Conservation (phyloP, 2,113 vertebrate species). For the Etia nguti region DNA sequence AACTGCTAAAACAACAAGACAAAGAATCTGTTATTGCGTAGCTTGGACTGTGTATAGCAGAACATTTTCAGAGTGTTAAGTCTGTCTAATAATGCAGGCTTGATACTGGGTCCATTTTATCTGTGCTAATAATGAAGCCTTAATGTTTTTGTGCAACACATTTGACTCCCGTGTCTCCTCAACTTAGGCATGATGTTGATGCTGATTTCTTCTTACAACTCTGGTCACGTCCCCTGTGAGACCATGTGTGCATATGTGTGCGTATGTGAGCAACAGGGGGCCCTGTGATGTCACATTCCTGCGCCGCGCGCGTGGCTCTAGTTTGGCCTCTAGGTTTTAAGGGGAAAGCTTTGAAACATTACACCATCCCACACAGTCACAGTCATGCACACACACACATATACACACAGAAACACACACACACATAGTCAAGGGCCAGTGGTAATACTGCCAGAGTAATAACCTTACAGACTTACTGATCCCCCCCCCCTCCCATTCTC, state of each 20-base stretch:
- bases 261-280: slow-evolving; percentile 27
- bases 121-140: slow-evolving; percentile 19
- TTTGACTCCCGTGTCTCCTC: slow-evolving; percentile 55
- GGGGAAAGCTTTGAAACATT: slow-evolving; percentile 77
- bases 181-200: slow-evolving; percentile 61
- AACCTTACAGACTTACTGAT: slow-evolving; percentile 79
- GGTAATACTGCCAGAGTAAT: slow-evolving; percentile 80
- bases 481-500: slow-evolving; percentile 60
- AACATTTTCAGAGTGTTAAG: neutral
- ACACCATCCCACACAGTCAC: slow-evolving; percentile 58
- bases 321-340: slow-evolving; percentile 70
- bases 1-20: neutral
- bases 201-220: slow-evolving; percentile 65
- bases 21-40: neutral
- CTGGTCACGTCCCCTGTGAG: slow-evolving; percentile 59
- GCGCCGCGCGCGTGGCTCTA: slow-evolving; percentile 69
- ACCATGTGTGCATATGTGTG: neutral
- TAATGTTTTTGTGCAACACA: slow-evolving; percentile 54
- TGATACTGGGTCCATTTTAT: neutral
- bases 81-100: neutral
- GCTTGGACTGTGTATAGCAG: neutral
- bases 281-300: slow-evolving; percentile 76
- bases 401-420: neutral
- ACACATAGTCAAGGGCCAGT: slow-evolving; percentile 77
- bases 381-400: neutral